Conservation (phyloP, 2,797 vertebrate genomes). For the Artibeus jamaicensis region DNA sequence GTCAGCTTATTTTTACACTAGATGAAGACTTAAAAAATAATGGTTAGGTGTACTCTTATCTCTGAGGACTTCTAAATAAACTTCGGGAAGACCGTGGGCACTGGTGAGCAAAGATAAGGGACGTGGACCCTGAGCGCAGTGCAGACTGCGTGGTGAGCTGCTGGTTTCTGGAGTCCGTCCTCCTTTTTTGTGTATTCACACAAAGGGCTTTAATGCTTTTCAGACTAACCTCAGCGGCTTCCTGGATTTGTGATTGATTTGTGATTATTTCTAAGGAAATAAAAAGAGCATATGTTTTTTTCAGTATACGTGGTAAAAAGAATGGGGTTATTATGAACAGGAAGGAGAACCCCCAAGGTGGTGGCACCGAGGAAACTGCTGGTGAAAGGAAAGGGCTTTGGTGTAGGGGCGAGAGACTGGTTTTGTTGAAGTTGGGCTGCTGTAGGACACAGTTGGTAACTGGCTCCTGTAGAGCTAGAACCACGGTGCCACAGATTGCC, state of each 20-base stretch:
- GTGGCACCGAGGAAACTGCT: constrained; percentile 26
- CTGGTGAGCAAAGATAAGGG: background rate
- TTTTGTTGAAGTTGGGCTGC: background rate
- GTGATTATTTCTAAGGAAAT: constrained; percentile 14
- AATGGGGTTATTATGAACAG: constrained; percentile 39
- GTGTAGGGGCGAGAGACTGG: background rate
- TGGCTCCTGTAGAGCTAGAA: background rate
- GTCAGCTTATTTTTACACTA: background rate
- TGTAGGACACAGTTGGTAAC: constrained; percentile 36
- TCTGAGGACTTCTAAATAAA: constrained; percentile 12
- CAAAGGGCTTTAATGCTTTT: background rate
- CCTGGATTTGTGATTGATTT: constrained; percentile 36
- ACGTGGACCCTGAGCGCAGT: background rate
- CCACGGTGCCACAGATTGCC: background rate
- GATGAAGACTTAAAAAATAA: background rate
- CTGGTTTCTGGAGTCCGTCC: background rate
- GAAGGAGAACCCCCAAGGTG: constrained; percentile 41
- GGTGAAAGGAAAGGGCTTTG: background rate
- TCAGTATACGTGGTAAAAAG: background rate
- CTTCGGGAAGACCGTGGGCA: background rate
- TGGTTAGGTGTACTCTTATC: background rate
- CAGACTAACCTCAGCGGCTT: background rate
- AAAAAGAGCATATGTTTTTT: background rate
- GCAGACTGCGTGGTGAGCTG: background rate
- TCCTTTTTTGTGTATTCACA: background rate